Evolutionary conservation across 2,797 vertebrate genomes (phyloP), one percentile per base, ranked within the genome.

Genomic region (Lepidocolaptes lacrymiger): DNA sequence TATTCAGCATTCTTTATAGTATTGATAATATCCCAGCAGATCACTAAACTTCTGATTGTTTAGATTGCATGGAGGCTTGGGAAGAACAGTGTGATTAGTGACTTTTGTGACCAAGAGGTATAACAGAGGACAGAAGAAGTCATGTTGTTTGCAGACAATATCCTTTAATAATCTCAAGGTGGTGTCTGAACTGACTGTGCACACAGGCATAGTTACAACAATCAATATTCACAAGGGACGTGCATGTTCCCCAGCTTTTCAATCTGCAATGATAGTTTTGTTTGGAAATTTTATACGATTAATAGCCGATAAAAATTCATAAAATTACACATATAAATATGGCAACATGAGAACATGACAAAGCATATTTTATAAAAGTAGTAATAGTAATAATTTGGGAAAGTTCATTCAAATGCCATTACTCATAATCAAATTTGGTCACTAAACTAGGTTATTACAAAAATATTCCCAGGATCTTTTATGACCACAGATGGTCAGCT

Each of bases 401-500:
- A 92, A 80, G 72, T 62, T 95, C 83, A 75, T 74, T 92, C 93
- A 83, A 75, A 84, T 91, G 88, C 48, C 59, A 95, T 92, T 95
- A 90, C 59, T 93, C 89, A 93, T 79, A 71, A 81, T 95, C 71
- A 91, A 93, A 75, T 88, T 55, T 92, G 85, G 85, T 88, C 85
- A 86, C 85, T 81, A 63, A 97, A 85, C 37, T 85, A 86, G 89
- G 85, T 91, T 92, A 84, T 91, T 91, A 48, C 39, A 95, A 92
- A 93, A 96, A 96, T 92, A 94, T 92, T 96, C 94, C 92, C 93
- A 94, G 88, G 92, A 93, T 88, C 59, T 95, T 94, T 96, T 91
- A 93, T 95, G 87, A 93, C 94, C 85, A 94, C 94, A 96, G 94
- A 92, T 95, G 95, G 95, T 93, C 93, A 96, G 52, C 63, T 86